Percentiles rank a stretch among this genome's conserved stretches.
These are phyloP conservation scores for Sebastes jordani DNA, from an alignment of 2,797 vertebrate species.

Conservation along the genomic window DNA sequence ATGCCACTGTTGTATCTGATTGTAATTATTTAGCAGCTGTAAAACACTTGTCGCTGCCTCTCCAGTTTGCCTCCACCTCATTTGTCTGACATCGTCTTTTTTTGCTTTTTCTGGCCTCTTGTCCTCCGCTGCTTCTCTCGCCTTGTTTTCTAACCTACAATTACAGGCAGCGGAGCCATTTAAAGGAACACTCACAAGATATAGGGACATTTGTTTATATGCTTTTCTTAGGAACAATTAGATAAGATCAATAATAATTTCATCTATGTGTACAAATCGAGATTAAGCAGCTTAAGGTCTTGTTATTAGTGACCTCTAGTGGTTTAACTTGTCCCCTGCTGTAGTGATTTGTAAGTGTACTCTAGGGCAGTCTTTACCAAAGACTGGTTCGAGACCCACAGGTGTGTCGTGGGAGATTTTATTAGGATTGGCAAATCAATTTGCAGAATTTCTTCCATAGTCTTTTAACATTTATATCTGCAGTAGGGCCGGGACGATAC, in stretches of 20 bases:
- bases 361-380: no score
- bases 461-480: no score
- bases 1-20: conserved; percentile 53
- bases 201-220: background rate
- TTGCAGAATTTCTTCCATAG: no score
- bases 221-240: background rate
- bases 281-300: background rate
- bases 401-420: no score
- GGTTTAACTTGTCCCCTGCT: background rate
- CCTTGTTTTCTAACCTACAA: background rate
- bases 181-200: background rate
- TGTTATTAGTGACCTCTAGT: background rate
- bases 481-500: no score
- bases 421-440: no score
- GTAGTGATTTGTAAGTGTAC: background rate
- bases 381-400: no score
- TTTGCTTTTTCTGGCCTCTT: background rate
- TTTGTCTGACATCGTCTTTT: conserved; percentile 23
- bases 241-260: background rate
- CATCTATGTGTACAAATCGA: background rate
- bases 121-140: background rate
- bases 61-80: conserved; percentile 45
- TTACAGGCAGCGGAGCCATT: background rate
- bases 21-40: conserved; percentile 70
- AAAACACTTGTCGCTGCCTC: conserved; percentile 58